These are phyloP conservation scores for Rosalia funebris DNA, from an alignment of 2,888 invertebrate species.

Conservation along the genomic window DNA sequence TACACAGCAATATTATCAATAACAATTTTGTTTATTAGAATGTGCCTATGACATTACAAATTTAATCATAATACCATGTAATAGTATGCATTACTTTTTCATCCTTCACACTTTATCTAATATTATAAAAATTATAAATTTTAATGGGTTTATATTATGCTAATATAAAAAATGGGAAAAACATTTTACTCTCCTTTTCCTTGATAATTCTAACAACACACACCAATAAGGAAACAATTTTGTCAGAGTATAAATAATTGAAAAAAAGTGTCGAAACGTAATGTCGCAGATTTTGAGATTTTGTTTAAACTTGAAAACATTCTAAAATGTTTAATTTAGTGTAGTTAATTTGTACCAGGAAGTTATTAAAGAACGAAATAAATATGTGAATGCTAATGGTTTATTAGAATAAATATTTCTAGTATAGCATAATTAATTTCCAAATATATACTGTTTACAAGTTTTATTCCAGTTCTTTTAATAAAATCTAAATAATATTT, in stretches of 20 bases:
- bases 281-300: neutral
- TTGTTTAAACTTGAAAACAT: neutral
- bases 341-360: neutral
- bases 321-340: neutral
- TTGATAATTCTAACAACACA: neutral
- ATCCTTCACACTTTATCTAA: slow-evolving; percentile 17
- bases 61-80: slow-evolving; percentile 7
- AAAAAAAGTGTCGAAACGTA: slow-evolving; percentile 7
- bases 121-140: slow-evolving; percentile 15
- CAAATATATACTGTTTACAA: too few relatives aligned
- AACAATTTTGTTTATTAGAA: slow-evolving; percentile 9
- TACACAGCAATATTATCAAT: too few relatives aligned
- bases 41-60: slow-evolving; percentile 14
- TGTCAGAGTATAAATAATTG: neutral
- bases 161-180: slow-evolving; percentile 6
- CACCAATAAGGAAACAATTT: slow-evolving; percentile 3
- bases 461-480: too few relatives aligned
- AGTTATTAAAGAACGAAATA: neutral
- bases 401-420: too few relatives aligned
- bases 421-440: too few relatives aligned
- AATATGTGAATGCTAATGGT: neutral
- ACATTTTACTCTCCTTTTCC: slow-evolving; percentile 6
- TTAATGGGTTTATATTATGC: slow-evolving; percentile 12
- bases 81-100: slow-evolving; percentile 15
- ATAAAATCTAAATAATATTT: too few relatives aligned